Conservation (phyloP, 2,113 vertebrate genomes). For the Triplophysa tibetana region DNA sequence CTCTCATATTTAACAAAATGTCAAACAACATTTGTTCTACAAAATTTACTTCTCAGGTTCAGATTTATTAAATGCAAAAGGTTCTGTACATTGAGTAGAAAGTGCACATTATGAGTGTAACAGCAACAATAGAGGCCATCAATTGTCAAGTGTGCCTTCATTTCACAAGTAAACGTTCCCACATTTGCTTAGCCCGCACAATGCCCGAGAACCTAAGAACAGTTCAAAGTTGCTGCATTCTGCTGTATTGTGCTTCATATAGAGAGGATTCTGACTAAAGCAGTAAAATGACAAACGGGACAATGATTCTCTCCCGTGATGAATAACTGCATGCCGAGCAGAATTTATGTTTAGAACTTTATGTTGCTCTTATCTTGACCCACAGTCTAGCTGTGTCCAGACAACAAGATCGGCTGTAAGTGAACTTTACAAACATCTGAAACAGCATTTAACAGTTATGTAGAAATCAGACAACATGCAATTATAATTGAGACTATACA, state of each 20-base stretch:
- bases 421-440: conserved; percentile 9
- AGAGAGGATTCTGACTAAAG: background rate
- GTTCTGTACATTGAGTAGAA: conserved; percentile 56
- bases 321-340: background rate
- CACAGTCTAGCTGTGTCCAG: background rate
- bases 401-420: background rate
- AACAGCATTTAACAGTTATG: conserved; percentile 6
- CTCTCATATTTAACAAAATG: background rate
- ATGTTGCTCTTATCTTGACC: background rate
- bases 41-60: conserved; percentile 60
- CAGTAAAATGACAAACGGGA: background rate
- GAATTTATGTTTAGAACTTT: background rate
- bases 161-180: conserved; percentile 10
- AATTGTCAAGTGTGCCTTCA: conserved; percentile 17
- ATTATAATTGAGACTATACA: conserved; percentile 35
- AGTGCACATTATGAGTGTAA: conserved; percentile 57
- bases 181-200: background rate
- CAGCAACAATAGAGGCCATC: background rate
- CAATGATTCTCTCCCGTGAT: background rate
- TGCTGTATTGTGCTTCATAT: conserved; percentile 20
- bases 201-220: conserved; percentile 29
- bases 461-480: conserved; percentile 38
- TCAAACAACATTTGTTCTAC: background rate
- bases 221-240: background rate
- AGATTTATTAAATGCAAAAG: conserved; percentile 66